A percentile compares a stretch with the other conserved stretches of the same genome.
phyloP scores from a whole-genome alignment of 2,113 vertebrate genomes.

The Geococcyx californianus region DNA sequence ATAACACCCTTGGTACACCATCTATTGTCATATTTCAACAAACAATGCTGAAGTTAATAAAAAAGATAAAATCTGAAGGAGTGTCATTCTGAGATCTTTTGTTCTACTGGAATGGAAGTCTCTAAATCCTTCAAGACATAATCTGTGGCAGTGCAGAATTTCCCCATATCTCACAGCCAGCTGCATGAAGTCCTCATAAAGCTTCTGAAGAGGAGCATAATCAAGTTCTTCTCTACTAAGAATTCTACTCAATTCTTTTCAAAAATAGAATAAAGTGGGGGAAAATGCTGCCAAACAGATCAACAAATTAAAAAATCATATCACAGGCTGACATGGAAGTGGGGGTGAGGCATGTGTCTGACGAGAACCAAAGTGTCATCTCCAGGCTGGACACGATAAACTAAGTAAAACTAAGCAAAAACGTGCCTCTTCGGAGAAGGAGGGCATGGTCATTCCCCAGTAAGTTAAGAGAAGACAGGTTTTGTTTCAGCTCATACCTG shows the following conservation, averaged over 20 bases:
- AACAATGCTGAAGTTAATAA: neutral
- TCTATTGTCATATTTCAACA: neutral
- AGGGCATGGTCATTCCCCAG: neutral
- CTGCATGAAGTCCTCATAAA: neutral
- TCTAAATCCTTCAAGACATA: neutral
- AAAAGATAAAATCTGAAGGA: neutral
- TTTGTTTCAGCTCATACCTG: neutral
- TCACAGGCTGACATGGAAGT: neutral
- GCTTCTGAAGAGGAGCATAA: neutral
- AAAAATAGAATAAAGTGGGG: neutral
- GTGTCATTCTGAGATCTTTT: neutral
- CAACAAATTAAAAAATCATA: neutral
- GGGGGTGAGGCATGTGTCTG: neutral
- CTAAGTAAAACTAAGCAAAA: neutral
- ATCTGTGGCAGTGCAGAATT: neutral
- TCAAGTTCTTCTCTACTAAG: neutral
- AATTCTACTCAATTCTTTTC: neutral
- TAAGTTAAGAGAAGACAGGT: neutral
- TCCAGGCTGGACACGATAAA: neutral
- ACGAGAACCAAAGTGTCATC: neutral
- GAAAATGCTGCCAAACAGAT: neutral
- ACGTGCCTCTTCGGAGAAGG: neutral
- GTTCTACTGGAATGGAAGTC: neutral
- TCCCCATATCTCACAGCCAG: neutral
- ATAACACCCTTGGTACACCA: neutral